Evolutionary conservation across 2,797 vertebrate species (phyloP).

Genomic region (Eleutherodactylus coqui): DNA sequence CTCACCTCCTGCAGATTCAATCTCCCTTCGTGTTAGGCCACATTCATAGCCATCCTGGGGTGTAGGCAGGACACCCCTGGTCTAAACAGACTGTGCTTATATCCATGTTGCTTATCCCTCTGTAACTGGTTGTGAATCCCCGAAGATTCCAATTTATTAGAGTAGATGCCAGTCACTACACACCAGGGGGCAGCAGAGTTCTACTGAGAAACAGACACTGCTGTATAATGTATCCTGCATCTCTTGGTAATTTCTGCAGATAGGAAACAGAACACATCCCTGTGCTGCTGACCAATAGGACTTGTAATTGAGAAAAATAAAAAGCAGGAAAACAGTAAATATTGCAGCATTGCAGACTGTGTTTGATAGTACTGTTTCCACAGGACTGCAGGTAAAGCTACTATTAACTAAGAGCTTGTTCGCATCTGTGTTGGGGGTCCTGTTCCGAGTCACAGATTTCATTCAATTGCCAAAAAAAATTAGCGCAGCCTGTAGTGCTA

Average conservation of each 20-base stretch:
- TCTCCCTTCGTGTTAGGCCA: no score
- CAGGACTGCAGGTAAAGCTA: neutral
- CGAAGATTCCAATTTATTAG: neutral
- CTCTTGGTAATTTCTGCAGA: neutral
- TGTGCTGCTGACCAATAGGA: neutral
- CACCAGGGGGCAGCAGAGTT: neutral
- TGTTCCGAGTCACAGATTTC: no score
- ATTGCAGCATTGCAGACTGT: neutral
- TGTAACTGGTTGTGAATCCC: no score
- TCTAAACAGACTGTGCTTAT: no score
- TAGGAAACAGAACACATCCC: neutral
- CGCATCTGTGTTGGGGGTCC: no score
- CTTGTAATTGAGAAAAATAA: neutral
- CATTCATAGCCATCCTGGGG: no score
- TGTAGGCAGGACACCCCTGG: no score
- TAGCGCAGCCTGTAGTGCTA: no score
- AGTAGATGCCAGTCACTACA: neutral
- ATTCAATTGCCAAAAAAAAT: no score
- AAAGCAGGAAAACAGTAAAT: neutral
- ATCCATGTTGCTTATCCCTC: no score
- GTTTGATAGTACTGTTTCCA: neutral
- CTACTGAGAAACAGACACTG: neutral
- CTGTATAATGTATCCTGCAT: neutral
- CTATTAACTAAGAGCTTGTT: no score
- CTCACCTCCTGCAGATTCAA: no score